Evolutionary conservation across 1,140 invertebrate species (phyloP).

Genomic region (Cydia amplana): DNA sequence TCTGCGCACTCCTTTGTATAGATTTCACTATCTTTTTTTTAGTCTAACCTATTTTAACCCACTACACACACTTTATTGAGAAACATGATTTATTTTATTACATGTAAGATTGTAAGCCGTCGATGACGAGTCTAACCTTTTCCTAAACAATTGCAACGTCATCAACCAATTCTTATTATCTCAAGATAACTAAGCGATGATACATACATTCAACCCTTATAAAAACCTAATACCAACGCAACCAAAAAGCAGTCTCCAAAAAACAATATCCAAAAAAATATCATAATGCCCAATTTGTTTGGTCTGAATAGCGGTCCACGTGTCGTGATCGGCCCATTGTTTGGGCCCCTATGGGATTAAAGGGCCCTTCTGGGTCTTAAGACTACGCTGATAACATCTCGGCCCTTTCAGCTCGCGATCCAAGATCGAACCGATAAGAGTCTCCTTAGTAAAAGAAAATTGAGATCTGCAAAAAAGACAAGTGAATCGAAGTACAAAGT

Average conservation of each 20-base stretch:
- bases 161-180: not conserved
- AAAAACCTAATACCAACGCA: slow-evolving; percentile 11
- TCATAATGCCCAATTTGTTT: slow-evolving; percentile 63
- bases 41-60: no score
- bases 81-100: no score
- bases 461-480: slow-evolving; percentile 37
- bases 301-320: slow-evolving; percentile 56
- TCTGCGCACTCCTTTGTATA: no score
- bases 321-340: slow-evolving; percentile 58
- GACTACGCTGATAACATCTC: slow-evolving; percentile 60
- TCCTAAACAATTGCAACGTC: not conserved
- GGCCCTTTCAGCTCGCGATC: slow-evolving; percentile 47
- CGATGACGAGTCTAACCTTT: not conserved
- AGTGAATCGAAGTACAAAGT: slow-evolving; percentile 24
- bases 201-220: slow-evolving; percentile 15
- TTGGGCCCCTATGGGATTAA: slow-evolving; percentile 56
- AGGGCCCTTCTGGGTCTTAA: slow-evolving; percentile 33
- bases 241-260: slow-evolving; percentile 35
- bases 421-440: slow-evolving; percentile 59
- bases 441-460: slow-evolving; percentile 45
- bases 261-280: slow-evolving; percentile 41
- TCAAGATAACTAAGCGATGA: slow-evolving; percentile 4
- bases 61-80: no score
- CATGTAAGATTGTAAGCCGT: no score
- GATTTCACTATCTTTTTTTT: no score